Percentiles rank a stretch among this genome's conserved stretches.
phyloP scores from a whole-genome alignment of 2,113 vertebrate species.

The Atrichornis clamosus region DNA sequence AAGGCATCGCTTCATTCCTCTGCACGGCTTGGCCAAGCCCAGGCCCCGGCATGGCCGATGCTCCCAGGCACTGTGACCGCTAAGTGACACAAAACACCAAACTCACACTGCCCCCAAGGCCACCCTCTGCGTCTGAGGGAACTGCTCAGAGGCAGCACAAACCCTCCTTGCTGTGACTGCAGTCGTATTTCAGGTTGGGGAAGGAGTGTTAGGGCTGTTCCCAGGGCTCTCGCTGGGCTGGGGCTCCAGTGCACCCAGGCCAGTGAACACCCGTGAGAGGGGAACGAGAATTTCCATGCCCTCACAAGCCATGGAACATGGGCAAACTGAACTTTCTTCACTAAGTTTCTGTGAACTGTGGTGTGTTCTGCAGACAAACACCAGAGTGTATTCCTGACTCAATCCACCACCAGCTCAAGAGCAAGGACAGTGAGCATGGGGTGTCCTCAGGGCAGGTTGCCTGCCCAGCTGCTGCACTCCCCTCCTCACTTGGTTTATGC shows the following conservation, averaged over 20 bases:
- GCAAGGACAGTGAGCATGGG: neutral
- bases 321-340: neutral
- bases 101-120: neutral
- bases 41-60: accelerated
- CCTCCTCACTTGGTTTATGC: neutral
- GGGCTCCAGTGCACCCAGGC: accelerated
- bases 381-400: neutral
- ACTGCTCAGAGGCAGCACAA: neutral
- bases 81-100: neutral
- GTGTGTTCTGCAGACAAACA: neutral
- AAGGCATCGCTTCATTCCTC: neutral
- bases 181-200: neutral
- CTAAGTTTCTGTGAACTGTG: neutral
- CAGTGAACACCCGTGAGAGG: accelerated
- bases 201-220: neutral
- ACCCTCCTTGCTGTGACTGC: accelerated
- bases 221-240: accelerated
- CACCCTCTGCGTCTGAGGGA: neutral
- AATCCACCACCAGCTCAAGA: neutral
- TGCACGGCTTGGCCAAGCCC: neutral
- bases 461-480: neutral
- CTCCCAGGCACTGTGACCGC: neutral
- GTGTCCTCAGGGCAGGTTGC: neutral
- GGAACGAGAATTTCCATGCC: accelerated
- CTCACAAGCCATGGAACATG: neutral